A percentile compares a stretch with the other conserved stretches of the same genome.
Evolutionary conservation across 2,113 vertebrate genomes (phyloP).

Genomic region (Gymnobelideus leadbeateri): DNA sequence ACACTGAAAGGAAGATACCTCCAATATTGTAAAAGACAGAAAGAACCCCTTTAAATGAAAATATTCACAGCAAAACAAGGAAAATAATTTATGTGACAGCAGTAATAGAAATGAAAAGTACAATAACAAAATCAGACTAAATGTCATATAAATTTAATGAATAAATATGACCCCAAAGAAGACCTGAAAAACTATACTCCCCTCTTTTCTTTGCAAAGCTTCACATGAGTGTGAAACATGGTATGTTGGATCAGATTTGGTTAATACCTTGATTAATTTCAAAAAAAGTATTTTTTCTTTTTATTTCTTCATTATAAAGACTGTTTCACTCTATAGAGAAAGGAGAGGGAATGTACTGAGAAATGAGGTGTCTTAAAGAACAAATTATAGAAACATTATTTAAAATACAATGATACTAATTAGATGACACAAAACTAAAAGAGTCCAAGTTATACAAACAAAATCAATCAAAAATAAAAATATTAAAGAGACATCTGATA

Average conservation of each 20-base stretch:
- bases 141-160: neutral
- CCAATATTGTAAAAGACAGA: neutral
- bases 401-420: neutral
- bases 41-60: neutral
- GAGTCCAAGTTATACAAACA: neutral
- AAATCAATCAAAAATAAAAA: neutral
- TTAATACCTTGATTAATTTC: neutral
- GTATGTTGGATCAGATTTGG: neutral
- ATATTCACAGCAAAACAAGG: neutral
- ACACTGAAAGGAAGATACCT: neutral
- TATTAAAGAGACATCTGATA: neutral
- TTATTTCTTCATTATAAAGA: neutral
- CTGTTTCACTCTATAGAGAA: neutral
- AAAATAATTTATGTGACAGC: neutral
- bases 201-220: neutral
- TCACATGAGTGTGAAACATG: neutral
- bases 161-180: neutral
- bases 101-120: neutral
- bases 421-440: neutral
- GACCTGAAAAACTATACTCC: neutral
- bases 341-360: neutral
- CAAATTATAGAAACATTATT: neutral
- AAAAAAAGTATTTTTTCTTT: neutral
- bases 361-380: neutral
- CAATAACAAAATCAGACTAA: neutral